Percentiles rank a stretch among this genome's conserved stretches.
These are phyloP conservation scores for Lycia hirtaria DNA, from an alignment of 2,888 invertebrate species.

Conservation along the genomic window DNA sequence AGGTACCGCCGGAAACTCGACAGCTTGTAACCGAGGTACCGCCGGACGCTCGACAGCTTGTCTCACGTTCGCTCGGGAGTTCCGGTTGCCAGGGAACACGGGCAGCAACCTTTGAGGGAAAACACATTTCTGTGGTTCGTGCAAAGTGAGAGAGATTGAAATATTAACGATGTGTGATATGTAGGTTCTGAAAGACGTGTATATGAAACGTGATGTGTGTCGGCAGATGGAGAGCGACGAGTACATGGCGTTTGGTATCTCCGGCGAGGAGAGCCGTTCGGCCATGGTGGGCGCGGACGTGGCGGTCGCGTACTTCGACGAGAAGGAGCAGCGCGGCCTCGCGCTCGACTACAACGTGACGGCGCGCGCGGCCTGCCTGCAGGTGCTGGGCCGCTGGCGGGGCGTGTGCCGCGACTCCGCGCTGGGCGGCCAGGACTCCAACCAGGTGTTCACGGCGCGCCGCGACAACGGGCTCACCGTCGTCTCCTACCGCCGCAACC, in stretches of 20 bases:
- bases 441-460: constrained; percentile 91
- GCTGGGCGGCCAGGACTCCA: constrained; percentile 93
- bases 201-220: not conserved
- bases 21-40: no score
- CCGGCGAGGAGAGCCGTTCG: constrained; percentile 89
- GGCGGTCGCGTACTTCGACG: constrained; percentile 90
- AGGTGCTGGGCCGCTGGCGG: constrained; percentile 93
- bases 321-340: constrained; percentile 86
- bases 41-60: no score
- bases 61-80: no score
- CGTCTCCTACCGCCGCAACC: constrained; percentile 90
- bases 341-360: constrained; percentile 94
- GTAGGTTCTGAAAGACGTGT: no score
- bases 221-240: constrained; percentile 87
- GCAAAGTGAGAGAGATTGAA: no score
- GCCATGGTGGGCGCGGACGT: constrained; percentile 95
- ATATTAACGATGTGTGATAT: no score
- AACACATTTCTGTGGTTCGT: no score
- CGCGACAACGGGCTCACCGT: constrained; percentile 91
- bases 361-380: constrained; percentile 64
- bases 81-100: no score
- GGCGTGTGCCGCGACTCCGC: constrained; percentile 94
- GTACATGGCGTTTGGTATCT: constrained; percentile 96
- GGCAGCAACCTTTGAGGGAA: no score
- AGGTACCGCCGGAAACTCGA: no score